These are phyloP conservation scores for Chloroceryle aenea DNA, from an alignment of 2,113 vertebrate genomes.

Conservation along the genomic window DNA sequence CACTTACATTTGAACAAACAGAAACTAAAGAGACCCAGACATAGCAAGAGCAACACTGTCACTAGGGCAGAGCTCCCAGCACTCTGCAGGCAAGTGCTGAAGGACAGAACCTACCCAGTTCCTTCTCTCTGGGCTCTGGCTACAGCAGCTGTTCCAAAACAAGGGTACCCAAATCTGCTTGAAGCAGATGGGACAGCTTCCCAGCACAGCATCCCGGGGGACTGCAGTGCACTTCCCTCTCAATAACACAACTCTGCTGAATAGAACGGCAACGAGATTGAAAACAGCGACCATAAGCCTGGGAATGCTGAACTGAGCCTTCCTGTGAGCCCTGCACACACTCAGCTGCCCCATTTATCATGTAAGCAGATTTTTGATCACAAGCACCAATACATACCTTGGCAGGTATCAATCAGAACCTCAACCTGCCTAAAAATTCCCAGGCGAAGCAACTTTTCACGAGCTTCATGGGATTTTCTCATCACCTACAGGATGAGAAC, in stretches of 20 bases:
- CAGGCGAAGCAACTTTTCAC: constrained; percentile 89
- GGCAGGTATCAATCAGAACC: constrained; percentile 92
- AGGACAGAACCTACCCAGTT: neutral
- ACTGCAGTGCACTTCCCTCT: neutral
- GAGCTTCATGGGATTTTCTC: constrained; percentile 89
- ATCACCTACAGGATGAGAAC: constrained; percentile 83
- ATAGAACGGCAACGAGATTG: neutral
- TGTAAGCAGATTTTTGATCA: neutral
- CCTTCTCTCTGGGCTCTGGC: neutral
- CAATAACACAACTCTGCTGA: neutral
- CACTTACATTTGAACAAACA: neutral
- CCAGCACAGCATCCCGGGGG: neutral
- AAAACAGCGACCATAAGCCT: neutral
- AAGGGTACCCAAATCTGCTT: neutral
- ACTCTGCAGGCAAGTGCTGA: accelerated
- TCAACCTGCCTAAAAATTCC: constrained; percentile 95
- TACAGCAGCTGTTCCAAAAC: neutral
- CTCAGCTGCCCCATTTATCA: neutral
- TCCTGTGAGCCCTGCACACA: neutral
- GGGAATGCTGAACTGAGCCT: neutral
- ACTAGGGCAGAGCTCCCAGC: neutral
- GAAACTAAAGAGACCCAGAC: neutral
- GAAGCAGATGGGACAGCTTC: neutral
- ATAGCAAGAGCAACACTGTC: accelerated
- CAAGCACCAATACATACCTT: constrained; percentile 75